Conservation (phyloP, 2,797 vertebrate genomes). For the Chrosomus eos region DNA sequence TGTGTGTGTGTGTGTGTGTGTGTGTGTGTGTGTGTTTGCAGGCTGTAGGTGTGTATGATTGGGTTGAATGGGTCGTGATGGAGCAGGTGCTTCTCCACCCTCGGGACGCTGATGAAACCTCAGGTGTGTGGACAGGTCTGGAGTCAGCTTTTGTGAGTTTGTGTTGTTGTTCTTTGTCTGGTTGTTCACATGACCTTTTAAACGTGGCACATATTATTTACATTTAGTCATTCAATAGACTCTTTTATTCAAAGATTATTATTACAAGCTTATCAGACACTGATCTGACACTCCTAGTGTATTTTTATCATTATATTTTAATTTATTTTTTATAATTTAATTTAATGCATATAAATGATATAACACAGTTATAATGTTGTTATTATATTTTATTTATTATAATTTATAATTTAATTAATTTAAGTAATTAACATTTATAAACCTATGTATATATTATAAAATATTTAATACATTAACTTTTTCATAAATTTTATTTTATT, state of each 20-base stretch:
- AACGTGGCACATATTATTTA: background rate
- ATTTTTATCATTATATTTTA: background rate
- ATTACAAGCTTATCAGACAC: background rate
- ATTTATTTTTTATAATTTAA: background rate
- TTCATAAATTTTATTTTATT: background rate
- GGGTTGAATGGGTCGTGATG: conserved; percentile 50
- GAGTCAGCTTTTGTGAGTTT: conserved; percentile 34
- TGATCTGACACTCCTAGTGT: background rate
- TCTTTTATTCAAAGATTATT: background rate
- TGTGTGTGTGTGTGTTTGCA: background rate
- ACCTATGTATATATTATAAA: background rate
- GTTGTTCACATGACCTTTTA: background rate
- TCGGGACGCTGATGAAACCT: conserved; percentile 64
- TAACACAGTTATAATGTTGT: background rate
- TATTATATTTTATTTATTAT: background rate
- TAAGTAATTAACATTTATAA: too few species aligned
- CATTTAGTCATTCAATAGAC: background rate
- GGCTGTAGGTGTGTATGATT: background rate
- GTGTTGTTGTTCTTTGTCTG: background rate
- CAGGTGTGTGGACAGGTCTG: conserved; percentile 44
- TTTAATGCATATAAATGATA: too few species aligned
- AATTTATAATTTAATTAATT: background rate
- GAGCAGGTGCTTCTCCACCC: conserved; percentile 66
- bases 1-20: too few species aligned
- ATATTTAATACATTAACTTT: background rate